Conservation (phyloP, 2,797 vertebrate genomes). For the Schizopygopsis malacanthus region DNA sequence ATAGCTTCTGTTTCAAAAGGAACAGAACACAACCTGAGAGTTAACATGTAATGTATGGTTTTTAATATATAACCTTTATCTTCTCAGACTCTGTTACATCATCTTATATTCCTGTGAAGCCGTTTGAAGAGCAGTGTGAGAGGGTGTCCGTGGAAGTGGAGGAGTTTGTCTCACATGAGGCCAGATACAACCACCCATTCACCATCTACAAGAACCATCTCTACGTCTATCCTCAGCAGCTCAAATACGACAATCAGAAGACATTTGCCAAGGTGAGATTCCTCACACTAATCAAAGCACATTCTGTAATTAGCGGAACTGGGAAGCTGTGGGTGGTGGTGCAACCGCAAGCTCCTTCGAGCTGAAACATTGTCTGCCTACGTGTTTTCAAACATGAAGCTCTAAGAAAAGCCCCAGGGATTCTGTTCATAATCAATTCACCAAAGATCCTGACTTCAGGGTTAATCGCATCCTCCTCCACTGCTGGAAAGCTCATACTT, state of each 20-base stretch:
- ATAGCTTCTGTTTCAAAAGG: background rate
- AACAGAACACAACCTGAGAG: background rate
- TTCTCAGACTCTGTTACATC: conserved; percentile 90
- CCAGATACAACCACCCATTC: conserved; percentile 93
- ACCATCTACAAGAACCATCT: conserved; percentile 95
- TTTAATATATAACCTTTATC: conserved; percentile 17
- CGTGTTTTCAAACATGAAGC: conserved; percentile 21
- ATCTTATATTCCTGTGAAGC: conserved; percentile 91
- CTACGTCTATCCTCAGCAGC: conserved; percentile 90
- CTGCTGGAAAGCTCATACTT: background rate
- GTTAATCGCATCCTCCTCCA: conserved; percentile 18
- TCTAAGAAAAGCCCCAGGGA: background rate
- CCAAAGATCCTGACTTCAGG: conserved; percentile 2
- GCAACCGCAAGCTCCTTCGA: background rate
- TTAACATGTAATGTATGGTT: background rate
- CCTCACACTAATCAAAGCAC: background rate
- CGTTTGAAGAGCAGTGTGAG: conserved; percentile 86
- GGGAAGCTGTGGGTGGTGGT: conserved; percentile 9
- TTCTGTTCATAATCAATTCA: conserved; percentile 20
- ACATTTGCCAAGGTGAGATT: conserved; percentile 91
- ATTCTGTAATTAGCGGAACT: background rate
- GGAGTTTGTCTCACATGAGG: conserved; percentile 92
- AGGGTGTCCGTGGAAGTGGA: conserved; percentile 88
- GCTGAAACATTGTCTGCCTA: conserved; percentile 29
- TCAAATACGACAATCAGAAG: conserved; percentile 98